phyloP scores from a whole-genome alignment of 1,140 invertebrate species.

The Dendrolimus punctatus region DNA sequence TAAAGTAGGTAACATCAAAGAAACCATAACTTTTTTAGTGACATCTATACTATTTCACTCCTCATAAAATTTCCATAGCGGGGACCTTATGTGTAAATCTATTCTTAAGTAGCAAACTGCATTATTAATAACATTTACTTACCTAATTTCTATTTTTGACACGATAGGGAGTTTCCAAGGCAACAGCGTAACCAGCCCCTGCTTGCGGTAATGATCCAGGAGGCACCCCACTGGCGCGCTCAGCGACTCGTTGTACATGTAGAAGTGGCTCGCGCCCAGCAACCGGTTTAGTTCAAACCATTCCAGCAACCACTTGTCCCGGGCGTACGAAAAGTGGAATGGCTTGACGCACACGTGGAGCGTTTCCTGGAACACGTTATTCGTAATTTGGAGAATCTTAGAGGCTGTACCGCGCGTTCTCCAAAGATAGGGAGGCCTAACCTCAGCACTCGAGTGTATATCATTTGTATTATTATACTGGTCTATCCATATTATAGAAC shows the following conservation, averaged over 20 bases:
- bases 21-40: too few species aligned
- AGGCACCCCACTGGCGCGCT: constrained; percentile 84
- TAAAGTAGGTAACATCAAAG: too few species aligned
- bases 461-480: too few species aligned
- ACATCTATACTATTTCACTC: too few species aligned
- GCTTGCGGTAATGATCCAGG: constrained; percentile 79
- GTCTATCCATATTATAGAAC: too few species aligned
- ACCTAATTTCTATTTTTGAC: constrained; percentile 89
- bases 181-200: constrained; percentile 83
- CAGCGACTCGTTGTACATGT: constrained; percentile 94
- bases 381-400: too few species aligned
- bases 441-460: too few species aligned
- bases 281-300: constrained; percentile 93
- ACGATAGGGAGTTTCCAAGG: constrained; percentile 93
- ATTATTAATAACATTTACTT: constrained; percentile 8
- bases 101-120: too few species aligned
- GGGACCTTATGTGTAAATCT: too few species aligned
- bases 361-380: constrained; percentile 49
- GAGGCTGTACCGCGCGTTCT: too few species aligned
- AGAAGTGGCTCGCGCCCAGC: constrained; percentile 90
- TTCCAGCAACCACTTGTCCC: constrained; percentile 88
- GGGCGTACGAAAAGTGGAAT: constrained; percentile 91
- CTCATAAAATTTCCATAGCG: too few species aligned
- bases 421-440: too few species aligned
- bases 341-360: constrained; percentile 96